A percentile compares a stretch with the other conserved stretches of the same genome.
These are phyloP conservation scores for Nycticorax nycticorax DNA, from an alignment of 2,113 vertebrate species.

Conservation along the genomic window DNA sequence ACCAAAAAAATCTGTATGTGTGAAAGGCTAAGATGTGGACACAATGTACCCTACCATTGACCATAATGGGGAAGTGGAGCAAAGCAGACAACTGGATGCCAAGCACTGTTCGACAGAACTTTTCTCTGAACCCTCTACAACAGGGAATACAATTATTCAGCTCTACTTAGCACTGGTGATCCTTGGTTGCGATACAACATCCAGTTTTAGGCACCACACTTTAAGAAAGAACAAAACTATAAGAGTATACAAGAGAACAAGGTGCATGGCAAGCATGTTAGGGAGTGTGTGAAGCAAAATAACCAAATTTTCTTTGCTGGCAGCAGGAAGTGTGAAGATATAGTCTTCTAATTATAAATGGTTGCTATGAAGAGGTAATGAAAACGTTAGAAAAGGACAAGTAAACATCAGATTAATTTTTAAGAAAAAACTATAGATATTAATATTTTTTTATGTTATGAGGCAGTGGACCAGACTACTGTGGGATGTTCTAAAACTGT, in stretches of 20 bases:
- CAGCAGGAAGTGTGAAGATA: background rate
- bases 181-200: background rate
- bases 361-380: background rate
- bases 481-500: background rate
- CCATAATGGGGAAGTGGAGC: background rate
- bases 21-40: background rate
- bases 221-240: background rate
- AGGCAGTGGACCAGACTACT: background rate
- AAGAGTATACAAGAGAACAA: background rate
- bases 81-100: background rate
- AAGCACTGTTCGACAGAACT: background rate
- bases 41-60: background rate
- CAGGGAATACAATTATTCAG: constrained; percentile 6
- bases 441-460: background rate
- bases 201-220: background rate
- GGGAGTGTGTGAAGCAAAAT: background rate
- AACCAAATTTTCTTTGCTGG: background rate
- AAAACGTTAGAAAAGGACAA: background rate
- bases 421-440: background rate
- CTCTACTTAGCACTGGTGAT: background rate
- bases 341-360: background rate
- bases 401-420: background rate
- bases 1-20: background rate
- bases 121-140: background rate
- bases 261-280: background rate